These are phyloP conservation scores for Aporophyla lueneburgensis DNA, from an alignment of 2,888 invertebrate genomes.

Conservation along the genomic window DNA sequence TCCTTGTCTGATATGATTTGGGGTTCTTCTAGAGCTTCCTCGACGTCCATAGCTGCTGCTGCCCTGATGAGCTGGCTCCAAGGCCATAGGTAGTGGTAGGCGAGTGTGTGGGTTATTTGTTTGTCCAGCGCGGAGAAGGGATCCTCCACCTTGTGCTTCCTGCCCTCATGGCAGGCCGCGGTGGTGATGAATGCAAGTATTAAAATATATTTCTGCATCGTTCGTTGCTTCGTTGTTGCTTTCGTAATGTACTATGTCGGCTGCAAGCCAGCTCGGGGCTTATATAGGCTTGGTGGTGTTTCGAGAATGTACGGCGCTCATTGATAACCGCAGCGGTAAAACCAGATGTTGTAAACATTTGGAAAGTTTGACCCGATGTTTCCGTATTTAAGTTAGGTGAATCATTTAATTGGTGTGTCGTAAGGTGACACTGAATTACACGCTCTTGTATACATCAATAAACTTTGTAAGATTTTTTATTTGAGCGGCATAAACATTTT, in stretches of 20 bases:
- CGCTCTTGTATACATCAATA: conserved; percentile 1
- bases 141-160: conserved; percentile 76
- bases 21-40: conserved; percentile 82
- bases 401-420: conserved; percentile 14
- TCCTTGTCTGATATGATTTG: conserved; percentile 82
- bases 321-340: conserved; percentile 82
- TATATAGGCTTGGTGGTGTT: conserved; percentile 85
- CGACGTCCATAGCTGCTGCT: conserved; percentile 79
- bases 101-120: conserved; percentile 82
- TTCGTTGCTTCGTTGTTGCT: conserved; percentile 77
- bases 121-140: conserved; percentile 83
- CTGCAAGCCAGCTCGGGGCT: conserved; percentile 71
- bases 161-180: conserved; percentile 74
- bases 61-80: conserved; percentile 85
- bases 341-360: conserved; percentile 82
- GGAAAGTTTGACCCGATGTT: conserved; percentile 70
- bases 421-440: conserved; percentile 41
- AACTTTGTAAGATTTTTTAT: background rate
- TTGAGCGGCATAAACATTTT: background rate
- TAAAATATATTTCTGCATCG: conserved; percentile 81
- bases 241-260: conserved; percentile 75
- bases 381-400: conserved; percentile 32
- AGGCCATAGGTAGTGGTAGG: conserved; percentile 86
- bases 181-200: conserved; percentile 74
- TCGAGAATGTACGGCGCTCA: conserved; percentile 87